Evolutionary conservation across 1,140 invertebrate species (phyloP).

Genomic region (Drosophila rhopaloa): DNA sequence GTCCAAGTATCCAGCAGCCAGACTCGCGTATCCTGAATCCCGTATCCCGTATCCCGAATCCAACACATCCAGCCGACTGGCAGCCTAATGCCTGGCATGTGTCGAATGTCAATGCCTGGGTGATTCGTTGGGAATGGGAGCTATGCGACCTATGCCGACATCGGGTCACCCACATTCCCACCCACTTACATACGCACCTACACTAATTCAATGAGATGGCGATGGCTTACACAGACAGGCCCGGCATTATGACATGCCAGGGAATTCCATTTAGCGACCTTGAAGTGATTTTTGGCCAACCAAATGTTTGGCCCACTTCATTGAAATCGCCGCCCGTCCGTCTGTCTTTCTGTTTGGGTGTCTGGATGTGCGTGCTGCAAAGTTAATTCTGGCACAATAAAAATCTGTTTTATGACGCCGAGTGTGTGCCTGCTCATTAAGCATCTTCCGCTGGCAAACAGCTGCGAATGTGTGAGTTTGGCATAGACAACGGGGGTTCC

Average conservation of each 20-base stretch:
- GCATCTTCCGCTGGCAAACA: slow-evolving; percentile 66
- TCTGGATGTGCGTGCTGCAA: slow-evolving; percentile 33
- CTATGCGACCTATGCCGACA: slow-evolving; percentile 20
- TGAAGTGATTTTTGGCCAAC: slow-evolving; percentile 49
- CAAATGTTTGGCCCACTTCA: slow-evolving; percentile 50
- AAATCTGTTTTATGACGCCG: slow-evolving; percentile 70
- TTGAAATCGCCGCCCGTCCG: slow-evolving; percentile 37
- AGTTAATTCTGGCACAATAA: slow-evolving; percentile 73
- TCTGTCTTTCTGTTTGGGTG: slow-evolving; percentile 6
- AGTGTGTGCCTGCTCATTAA: slow-evolving; percentile 73
- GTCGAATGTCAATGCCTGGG: slow-evolving; percentile 39
- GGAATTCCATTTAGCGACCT: slow-evolving; percentile 52
- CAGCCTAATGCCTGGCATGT: slow-evolving; percentile 50
- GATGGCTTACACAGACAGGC: slow-evolving; percentile 35
- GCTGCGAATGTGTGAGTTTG: slow-evolving; percentile 28
- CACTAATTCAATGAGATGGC: slow-evolving; percentile 48
- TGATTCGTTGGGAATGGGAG: slow-evolving; percentile 6
- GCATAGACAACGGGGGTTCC: slow-evolving; percentile 2
- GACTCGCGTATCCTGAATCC: slow-evolving; percentile 15
- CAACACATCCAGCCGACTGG: slow-evolving; percentile 16
- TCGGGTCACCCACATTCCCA: slow-evolving; percentile 1
- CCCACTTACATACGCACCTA: slow-evolving; percentile 9
- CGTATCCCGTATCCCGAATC: slow-evolving; percentile 1
- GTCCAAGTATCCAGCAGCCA: slow-evolving; percentile 27
- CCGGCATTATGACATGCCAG: slow-evolving; percentile 38